phyloP scores from a whole-genome alignment of 1,140 invertebrate species.

The Idris sp. region DNA sequence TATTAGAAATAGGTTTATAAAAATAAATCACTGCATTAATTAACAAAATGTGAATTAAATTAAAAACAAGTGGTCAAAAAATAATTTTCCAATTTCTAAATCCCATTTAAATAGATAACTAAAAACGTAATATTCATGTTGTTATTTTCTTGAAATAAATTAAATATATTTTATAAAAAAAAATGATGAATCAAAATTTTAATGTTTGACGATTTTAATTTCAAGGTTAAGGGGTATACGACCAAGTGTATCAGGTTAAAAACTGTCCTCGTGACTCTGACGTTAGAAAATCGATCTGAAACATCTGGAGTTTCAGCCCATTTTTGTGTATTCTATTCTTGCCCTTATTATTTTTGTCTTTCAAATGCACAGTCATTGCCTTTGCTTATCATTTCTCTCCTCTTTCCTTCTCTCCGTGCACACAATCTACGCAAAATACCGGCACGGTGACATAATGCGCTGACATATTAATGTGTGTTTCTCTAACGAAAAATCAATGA shows the following conservation, averaged over 20 bases:
- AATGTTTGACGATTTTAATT: neutral
- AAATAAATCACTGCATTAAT: no score
- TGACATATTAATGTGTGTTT: conserved; percentile 22
- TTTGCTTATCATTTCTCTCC: neutral
- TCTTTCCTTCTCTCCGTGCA: neutral
- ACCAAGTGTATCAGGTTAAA: conserved; percentile 20
- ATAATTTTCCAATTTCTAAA: no score
- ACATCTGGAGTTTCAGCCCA: conserved; percentile 13
- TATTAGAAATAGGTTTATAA: no score
- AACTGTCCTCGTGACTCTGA: conserved; percentile 55
- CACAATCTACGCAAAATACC: conserved; percentile 10
- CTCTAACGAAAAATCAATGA: conserved; percentile 33
- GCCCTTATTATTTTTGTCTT: neutral
- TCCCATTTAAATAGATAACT: no score
- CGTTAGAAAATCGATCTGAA: conserved; percentile 35
- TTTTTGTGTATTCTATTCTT: conserved; percentile 14
- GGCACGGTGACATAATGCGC: conserved; percentile 26
- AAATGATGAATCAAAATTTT: neutral
- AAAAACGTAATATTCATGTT: no score
- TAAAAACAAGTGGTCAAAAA: no score
- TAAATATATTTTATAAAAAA: no score
- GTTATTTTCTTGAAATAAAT: no score
- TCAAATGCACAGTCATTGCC: conserved; percentile 2
- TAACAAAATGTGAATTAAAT: no score
- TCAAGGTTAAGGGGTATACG: conserved; percentile 44